Percentiles rank a stretch among this genome's conserved stretches.
phyloP scores from a whole-genome alignment of 2,888 invertebrate species.

The Catonia carolina region DNA sequence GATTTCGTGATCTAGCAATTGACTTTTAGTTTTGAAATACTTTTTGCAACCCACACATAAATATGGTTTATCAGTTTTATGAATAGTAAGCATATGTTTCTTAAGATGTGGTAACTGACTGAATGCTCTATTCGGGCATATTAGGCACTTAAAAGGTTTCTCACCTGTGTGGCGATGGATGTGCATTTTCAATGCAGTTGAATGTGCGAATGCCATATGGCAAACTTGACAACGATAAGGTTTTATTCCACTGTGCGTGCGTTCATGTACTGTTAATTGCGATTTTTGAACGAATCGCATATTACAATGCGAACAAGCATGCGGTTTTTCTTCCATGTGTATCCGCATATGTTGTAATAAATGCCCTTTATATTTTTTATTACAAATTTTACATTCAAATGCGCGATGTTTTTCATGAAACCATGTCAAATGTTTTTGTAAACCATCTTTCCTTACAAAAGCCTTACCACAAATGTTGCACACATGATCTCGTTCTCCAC shows the following conservation, averaged over 20 bases:
- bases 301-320: conserved; percentile 70
- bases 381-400: conserved; percentile 73
- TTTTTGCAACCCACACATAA: conserved; percentile 64
- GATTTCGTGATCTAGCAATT: conserved; percentile 56
- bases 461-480: conserved; percentile 75
- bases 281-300: conserved; percentile 76
- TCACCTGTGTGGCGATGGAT: conserved; percentile 78
- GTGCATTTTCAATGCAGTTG: conserved; percentile 76
- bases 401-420: conserved; percentile 66
- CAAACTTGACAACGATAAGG: conserved; percentile 79
- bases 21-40: conserved; percentile 69
- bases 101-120: conserved; percentile 81
- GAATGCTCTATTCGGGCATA: conserved; percentile 56
- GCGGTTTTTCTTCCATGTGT: conserved; percentile 68
- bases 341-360: conserved; percentile 75
- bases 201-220: conserved; percentile 72
- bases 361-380: conserved; percentile 73
- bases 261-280: conserved; percentile 73
- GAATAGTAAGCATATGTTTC: conserved; percentile 80
- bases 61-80: conserved; percentile 70
- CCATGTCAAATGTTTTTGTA: conserved; percentile 64
- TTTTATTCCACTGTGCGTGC: conserved; percentile 76
- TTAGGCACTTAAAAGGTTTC: conserved; percentile 60
- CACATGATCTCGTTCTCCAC: conserved; percentile 65
- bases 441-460: conserved; percentile 65